Evolutionary conservation across 2,113 vertebrate species (phyloP), one percentile per base, ranked within the genome.

Genomic region (Chrysemys picta): DNA sequence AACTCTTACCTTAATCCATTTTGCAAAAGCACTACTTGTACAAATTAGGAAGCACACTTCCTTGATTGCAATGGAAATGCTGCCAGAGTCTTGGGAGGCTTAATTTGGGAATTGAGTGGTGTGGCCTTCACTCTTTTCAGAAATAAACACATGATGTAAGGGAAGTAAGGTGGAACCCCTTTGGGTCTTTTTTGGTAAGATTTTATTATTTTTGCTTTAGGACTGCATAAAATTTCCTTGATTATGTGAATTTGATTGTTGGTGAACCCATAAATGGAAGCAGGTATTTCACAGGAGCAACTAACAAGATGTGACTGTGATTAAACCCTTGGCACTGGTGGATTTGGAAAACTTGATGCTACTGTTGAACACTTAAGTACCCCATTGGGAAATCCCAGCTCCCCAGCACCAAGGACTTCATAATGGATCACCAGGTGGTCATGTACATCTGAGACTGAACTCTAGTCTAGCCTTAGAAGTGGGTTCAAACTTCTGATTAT

Each of bases 121-220:
- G 96, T 96, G 97, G 98, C 97, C 97, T 98, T 98, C 94, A 94
- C 89, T 82, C 59, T 89, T 88, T 84, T 85, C 91, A 96, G 96
- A 98, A 98, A 98, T 98, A 98, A 98, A 98, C 96, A 95, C 96
- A 91, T 25, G 75, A 97, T 97, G 98, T 98, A 97, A 98, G 97
- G 97, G 97, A 98, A 98, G 97, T 97, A 97, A 98, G 97, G 96
- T 97, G 65, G 65, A n/a, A 88, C 98, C 96, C 97, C 96, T 97
- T 98, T 98, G 92, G 95, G 91, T 98, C 97, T 97, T 98, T 97
- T 97, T 98, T 95, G 92, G 90, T 96, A 85, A 91, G 96, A 88
- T 93, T 7, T 85, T 98, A 95, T 94, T 93, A 69, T 97, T 97
- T 97, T 98, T 97, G 96, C 97, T 97, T 98, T 98, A 98, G 94